phyloP scores from a whole-genome alignment of 2,888 invertebrate genomes.

The Melikaiella ostensackeni region DNA sequence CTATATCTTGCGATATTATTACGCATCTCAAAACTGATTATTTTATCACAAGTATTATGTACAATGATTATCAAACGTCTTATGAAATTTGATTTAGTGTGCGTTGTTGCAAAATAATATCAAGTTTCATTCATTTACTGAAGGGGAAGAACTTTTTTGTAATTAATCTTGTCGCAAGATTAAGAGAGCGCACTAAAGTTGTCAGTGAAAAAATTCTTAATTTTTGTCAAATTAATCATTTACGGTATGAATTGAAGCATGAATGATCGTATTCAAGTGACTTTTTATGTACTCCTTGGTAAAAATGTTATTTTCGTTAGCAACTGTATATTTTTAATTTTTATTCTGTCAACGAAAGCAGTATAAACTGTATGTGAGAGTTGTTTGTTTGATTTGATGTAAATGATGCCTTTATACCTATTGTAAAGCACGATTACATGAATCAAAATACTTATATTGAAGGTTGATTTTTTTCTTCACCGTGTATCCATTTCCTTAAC shows the following conservation, averaged over 20 bases:
- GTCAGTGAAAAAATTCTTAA: not conserved
- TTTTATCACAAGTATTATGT: slow-evolving; percentile 31
- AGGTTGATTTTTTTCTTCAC: not conserved
- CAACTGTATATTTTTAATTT: slow-evolving; percentile 32
- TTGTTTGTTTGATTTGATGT: slow-evolving; percentile 13
- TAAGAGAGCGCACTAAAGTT: slow-evolving; percentile 25
- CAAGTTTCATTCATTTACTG: slow-evolving; percentile 14
- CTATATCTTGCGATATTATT: slow-evolving; percentile 9
- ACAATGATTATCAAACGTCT: not conserved
- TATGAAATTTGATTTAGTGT: slow-evolving; percentile 6
- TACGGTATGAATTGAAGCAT: not conserved
- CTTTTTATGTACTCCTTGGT: slow-evolving; percentile 25
- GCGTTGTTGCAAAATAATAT: slow-evolving; percentile 18
- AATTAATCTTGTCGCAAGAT: slow-evolving; percentile 19
- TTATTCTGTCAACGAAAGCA: slow-evolving; percentile 12
- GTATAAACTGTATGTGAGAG: slow-evolving; percentile 16
- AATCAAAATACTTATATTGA: slow-evolving; percentile 5
- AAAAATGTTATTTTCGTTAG: slow-evolving; percentile 21
- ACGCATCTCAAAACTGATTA: slow-evolving; percentile 15
- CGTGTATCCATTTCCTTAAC: not conserved
- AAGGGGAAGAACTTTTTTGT: not conserved
- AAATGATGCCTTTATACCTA: slow-evolving; percentile 21
- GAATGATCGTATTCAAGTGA: slow-evolving; percentile 12
- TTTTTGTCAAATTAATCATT: slow-evolving; percentile 26
- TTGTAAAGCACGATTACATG: slow-evolving; percentile 2